These are phyloP conservation scores for Leptobrachium ailaonicum DNA, from an alignment of 2,113 vertebrate species.

Conservation along the genomic window DNA sequence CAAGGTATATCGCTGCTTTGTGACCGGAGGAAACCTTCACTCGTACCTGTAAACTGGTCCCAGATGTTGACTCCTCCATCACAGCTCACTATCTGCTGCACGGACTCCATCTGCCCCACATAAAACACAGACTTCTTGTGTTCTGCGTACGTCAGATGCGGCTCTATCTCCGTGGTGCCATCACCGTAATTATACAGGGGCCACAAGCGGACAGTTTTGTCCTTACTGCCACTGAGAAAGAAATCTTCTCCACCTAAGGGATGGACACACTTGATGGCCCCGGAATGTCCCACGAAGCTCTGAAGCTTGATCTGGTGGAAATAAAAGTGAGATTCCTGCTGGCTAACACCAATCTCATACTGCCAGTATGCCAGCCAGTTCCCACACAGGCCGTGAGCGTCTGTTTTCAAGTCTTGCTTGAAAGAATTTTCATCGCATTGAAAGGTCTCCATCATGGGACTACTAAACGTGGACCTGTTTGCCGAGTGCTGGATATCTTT, in stretches of 20 bases:
- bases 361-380: conserved; percentile 99
- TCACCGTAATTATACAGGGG: conserved; percentile 91
- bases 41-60: conserved; percentile 92
- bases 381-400: conserved; percentile 83
- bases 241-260: conserved; percentile 87
- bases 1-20: too few species aligned
- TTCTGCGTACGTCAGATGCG: conserved; percentile 79
- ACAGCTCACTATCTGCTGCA: conserved; percentile 93
- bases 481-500: conserved; percentile 64
- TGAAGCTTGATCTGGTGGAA: conserved; percentile 97
- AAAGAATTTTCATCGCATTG: conserved; percentile 76
- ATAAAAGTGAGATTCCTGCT: conserved; percentile 90
- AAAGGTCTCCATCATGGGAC: conserved; percentile 64
- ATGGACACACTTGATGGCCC: conserved; percentile 87
- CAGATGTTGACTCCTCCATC: conserved; percentile 91
- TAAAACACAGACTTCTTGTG: conserved; percentile 92
- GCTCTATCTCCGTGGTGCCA: conserved; percentile 80
- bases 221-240: conserved; percentile 95
- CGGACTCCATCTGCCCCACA: conserved; percentile 85
- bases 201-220: conserved; percentile 94
- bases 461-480: conserved; percentile 56
- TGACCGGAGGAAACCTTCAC: background rate
- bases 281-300: conserved; percentile 87
- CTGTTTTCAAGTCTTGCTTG: conserved; percentile 87
- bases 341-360: conserved; percentile 93